Percentiles rank a stretch among this genome's conserved stretches.
Conservation (phyloP, 2,888 invertebrate species). For the Stenodera caucasica region DNA sequence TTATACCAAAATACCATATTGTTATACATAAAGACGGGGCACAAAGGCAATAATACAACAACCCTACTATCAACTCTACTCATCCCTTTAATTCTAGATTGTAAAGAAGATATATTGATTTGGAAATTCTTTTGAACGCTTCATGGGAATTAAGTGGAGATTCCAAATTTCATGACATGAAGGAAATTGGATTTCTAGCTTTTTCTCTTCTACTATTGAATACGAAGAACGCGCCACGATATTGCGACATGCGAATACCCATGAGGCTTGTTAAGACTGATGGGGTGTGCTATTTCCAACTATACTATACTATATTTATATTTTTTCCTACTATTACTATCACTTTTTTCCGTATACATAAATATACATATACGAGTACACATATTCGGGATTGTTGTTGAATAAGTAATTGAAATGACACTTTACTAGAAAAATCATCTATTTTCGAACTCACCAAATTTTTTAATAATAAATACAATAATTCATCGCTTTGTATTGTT, state of each 20-base stretch:
- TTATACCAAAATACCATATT: constrained; percentile 2
- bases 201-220: neutral
- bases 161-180: constrained; percentile 7
- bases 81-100: constrained; percentile 3
- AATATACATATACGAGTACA: too few species aligned
- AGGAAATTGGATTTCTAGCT: constrained; percentile 4
- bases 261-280: constrained; percentile 19
- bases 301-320: too few species aligned
- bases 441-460: too few species aligned
- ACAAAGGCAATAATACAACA: constrained; percentile 1
- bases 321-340: too few species aligned
- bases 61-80: neutral
- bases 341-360: too few species aligned
- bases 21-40: neutral
- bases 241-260: constrained; percentile 14
- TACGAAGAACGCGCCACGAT: neutral
- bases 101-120: constrained; percentile 9
- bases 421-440: constrained; percentile 4
- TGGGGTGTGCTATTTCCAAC: constrained; percentile 11
- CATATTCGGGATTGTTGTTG: constrained; percentile 18
- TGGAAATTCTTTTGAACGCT: constrained; percentile 9
- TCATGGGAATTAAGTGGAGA: constrained; percentile 8
- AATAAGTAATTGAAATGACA: constrained; percentile 21
- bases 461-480: too few species aligned
- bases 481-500: too few species aligned